phyloP scores from a whole-genome alignment of 2,113 vertebrate species.

The Gallinago jamesoni region DNA sequence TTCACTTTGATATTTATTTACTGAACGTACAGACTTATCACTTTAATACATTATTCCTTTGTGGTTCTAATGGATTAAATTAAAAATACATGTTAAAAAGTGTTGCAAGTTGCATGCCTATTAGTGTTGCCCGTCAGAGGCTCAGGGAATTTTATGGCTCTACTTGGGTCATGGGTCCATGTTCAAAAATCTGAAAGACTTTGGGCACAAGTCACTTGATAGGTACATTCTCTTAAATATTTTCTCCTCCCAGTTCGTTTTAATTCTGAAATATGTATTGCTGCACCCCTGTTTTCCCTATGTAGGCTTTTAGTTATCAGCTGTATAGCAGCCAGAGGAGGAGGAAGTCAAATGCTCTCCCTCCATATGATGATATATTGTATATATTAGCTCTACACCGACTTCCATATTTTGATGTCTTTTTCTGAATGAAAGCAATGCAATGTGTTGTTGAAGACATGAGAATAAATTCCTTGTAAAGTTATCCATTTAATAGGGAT shows the following conservation, averaged over 20 bases:
- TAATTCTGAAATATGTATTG: neutral
- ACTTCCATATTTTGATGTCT: neutral
- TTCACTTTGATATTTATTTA: constrained; percentile 73
- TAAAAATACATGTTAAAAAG: constrained; percentile 53
- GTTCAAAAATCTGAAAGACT: neutral
- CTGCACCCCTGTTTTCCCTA: neutral
- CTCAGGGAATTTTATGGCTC: neutral
- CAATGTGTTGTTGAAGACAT: neutral
- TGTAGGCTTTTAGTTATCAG: neutral
- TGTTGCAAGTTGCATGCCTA: constrained; percentile 21
- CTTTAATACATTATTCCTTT: constrained; percentile 58
- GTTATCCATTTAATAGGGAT: neutral
- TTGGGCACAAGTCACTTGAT: neutral
- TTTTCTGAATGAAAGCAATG: neutral
- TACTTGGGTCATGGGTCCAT: neutral
- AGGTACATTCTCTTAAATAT: neutral
- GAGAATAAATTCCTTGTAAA: neutral
- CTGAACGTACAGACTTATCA: constrained; percentile 28
- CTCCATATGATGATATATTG: neutral
- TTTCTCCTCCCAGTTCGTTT: neutral
- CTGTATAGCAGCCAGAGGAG: neutral
- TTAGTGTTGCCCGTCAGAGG: neutral
- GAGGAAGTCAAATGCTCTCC: neutral
- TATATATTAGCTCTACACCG: rapidly evolving
- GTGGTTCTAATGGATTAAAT: constrained; percentile 70